A percentile compares a stretch with the other conserved stretches of the same genome.
Evolutionary conservation across 2,797 vertebrate species (phyloP).

Genomic region (Sebastes kiyomatsui): DNA sequence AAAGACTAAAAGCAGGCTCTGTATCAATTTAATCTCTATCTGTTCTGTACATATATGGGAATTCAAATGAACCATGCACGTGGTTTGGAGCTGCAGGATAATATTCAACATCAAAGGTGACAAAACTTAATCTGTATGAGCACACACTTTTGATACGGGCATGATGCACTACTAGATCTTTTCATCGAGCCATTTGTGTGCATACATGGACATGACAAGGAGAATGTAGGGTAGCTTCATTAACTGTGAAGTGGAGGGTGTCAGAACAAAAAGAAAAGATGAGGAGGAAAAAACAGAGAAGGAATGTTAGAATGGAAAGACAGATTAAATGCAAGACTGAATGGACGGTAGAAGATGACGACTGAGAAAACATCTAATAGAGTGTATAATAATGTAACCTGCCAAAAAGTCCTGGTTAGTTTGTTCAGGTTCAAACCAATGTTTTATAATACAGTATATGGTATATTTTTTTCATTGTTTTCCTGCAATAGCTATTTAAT

Average conservation of each 20-base stretch:
- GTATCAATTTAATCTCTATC: constrained; percentile 36
- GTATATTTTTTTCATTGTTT: background rate
- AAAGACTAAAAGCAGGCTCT: constrained; percentile 18
- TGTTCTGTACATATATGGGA: background rate
- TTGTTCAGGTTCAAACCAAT: background rate
- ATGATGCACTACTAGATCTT: background rate
- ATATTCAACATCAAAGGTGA: constrained; percentile 31
- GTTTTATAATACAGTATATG: background rate
- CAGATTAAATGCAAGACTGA: background rate
- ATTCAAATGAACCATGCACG: background rate
- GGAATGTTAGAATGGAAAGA: background rate
- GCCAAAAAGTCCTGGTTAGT: background rate
- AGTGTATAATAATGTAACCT: background rate
- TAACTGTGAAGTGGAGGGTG: constrained; percentile 1
- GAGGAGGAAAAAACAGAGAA: background rate
- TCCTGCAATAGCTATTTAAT: background rate
- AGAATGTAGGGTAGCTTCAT: background rate
- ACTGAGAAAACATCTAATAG: background rate
- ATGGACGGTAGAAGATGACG: background rate
- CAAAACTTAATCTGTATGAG: background rate
- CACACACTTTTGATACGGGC: constrained; percentile 1
- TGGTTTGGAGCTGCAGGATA: background rate
- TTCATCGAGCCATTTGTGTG: constrained; percentile 9
- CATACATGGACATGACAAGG: constrained; percentile 2
- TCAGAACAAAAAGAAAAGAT: background rate